Evolutionary conservation across 2,797 vertebrate species (phyloP).

Genomic region (Micrastur ruficollis): DNA sequence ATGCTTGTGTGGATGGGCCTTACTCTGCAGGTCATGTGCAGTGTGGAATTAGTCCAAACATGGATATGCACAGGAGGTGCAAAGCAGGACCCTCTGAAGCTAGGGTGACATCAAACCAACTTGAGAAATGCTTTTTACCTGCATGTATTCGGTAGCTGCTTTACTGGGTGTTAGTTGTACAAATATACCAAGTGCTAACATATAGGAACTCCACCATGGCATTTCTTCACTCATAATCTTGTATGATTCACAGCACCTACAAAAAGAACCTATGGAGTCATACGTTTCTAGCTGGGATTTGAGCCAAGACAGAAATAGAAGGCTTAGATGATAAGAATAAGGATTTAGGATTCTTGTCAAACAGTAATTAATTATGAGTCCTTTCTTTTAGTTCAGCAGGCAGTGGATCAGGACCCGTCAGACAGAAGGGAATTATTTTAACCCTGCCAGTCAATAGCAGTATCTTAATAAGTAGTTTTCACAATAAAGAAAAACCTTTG

Average conservation of each 20-base stretch:
- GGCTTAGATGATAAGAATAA: not conserved
- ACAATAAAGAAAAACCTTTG: not conserved
- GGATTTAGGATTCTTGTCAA: conserved; percentile 7
- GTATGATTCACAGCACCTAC: not conserved
- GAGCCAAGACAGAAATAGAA: conserved; percentile 3
- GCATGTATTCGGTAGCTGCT: not conserved
- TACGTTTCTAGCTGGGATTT: not conserved
- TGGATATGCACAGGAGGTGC: not conserved
- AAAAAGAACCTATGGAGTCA: not conserved
- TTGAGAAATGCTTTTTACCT: not conserved
- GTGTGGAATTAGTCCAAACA: not conserved
- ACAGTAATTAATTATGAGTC: conserved; percentile 4
- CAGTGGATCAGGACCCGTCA: not conserved
- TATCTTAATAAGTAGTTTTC: not conserved
- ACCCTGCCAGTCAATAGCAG: not conserved
- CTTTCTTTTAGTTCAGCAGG: not conserved
- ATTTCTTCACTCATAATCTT: not conserved
- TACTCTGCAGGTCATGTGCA: not conserved
- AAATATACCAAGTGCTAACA: not conserved
- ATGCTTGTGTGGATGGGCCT: not conserved
- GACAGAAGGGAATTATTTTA: conserved; percentile 20
- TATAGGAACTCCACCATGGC: not conserved
- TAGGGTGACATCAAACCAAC: not conserved
- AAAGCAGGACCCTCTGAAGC: not conserved
- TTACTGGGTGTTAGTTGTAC: not conserved